Evolutionary conservation across 2,888 invertebrate genomes (phyloP), one percentile per base, ranked within the genome.

Genomic region (Mythimna ferrago): DNA sequence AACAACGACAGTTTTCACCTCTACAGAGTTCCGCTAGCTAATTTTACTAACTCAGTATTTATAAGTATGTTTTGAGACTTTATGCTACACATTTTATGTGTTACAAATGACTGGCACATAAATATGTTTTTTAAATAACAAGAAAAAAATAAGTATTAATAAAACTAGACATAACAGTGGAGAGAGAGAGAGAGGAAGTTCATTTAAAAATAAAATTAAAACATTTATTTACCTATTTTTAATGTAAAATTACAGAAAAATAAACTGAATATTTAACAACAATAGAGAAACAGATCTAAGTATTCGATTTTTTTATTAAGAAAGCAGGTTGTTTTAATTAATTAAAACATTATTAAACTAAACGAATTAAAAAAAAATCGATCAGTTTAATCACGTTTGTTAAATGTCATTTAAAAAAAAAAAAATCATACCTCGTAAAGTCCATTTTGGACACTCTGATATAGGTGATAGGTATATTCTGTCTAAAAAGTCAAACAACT

Each of bases 161-260:
- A 14, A 21, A 44, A 51, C 10, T n/a, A 66, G 11, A 74, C 9
- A 53, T 7, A 3, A 32, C 4, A 38, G 54, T 38, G 48, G 14
- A 74, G 51, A 51, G 16, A 51, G 19, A 51, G 51, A 51, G 51
- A 67, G 51, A 67, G 41, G 35, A 74, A 32, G 9, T 51, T 21
- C 21, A 16, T 67, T 51, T 26, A 44, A 48, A 64, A 64, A 63
- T 53, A 56, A 70, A 64, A 64, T 32, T 58, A 64, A 69, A 69
- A 38, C 32, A 63, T 76, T 53, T 0, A 10, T 44, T 63, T 38
- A 38, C 51, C 48, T 70, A 70, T 48, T 64, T 51, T 51, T 57
- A 67, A 56, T 32, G 54, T 41, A 56, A 53, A 53, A 74, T 74
- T 75, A 75, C 32, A 74, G 53, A 61, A 74, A 66, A 74, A 74